Conservation (phyloP, 2,113 vertebrate species). For the Brienomyrus brachyistius region DNA sequence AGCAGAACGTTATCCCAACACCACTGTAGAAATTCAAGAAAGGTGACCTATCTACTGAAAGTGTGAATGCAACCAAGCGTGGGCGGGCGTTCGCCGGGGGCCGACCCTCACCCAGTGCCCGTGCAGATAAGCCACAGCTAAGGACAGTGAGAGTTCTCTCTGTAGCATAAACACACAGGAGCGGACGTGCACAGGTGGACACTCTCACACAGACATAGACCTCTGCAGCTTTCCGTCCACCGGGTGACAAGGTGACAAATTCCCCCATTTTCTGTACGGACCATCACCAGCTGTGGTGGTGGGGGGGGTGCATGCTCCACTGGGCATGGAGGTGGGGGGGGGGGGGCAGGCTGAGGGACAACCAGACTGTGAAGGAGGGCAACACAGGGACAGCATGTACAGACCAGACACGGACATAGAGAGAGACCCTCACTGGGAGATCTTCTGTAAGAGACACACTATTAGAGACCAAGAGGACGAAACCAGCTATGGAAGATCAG, state of each 20-base stretch:
- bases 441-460: background rate
- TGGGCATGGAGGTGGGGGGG: constrained; percentile 1
- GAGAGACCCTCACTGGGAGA: background rate
- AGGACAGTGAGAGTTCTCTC: background rate
- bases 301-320: constrained; percentile 17
- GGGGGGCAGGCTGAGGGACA: background rate
- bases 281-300: background rate
- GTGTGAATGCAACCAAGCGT: background rate
- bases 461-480: background rate
- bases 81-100: background rate
- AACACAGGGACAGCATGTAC: background rate
- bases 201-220: background rate
- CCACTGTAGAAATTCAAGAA: background rate
- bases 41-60: background rate
- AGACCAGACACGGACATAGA: background rate
- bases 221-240: background rate
- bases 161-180: background rate
- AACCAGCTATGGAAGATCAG: background rate
- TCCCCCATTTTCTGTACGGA: constrained; percentile 7
- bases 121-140: background rate
- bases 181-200: background rate
- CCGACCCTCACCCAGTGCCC: background rate
- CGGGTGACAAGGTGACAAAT: constrained; percentile 25
- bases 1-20: background rate
- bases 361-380: background rate